Base-by-base conservation (phyloP, 2,888 invertebrate species). In the Eupithecia subumbrata region DNA sequence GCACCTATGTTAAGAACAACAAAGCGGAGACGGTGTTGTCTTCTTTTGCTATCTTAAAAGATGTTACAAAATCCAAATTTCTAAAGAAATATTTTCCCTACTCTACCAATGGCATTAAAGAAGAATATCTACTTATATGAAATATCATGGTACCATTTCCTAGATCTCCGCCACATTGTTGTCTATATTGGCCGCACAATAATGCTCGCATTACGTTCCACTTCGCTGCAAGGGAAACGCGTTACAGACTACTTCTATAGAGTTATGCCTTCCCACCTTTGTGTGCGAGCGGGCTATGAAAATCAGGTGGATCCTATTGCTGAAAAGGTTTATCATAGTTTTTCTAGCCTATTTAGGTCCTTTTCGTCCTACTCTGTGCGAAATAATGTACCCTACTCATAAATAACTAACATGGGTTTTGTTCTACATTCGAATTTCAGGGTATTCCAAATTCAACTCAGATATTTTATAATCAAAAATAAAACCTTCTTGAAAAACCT, bases 151-250 rank as follows among this genome's bases (percentile, higher is more conserved):
- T 40, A 68, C n/a, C n/a, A 22, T 22, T 22, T 22, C 22, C 43
- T 68, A 68, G 43, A 60, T 34, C 25, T 72, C 60, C 18, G 43
- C 71, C 66, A n/a, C 71, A 72, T 68, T 73, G 63, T 73, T 76
- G 72, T 74, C 75, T 71, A 75, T 75, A 77, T 77, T 73, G 77
- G 71, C 66, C 43, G 69, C 48, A 68, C 68, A 76, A 76, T 76
- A 73, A 73, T 69, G 71, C 69, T 68, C 73, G 37, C 73, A 71
- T 76, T 76, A 76, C 76, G 68, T 76, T 76, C 73, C 76, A 52
- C 67, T 71, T 25, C 68, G 73, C 73, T 76, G 73, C 71, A 67
- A 22, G 76, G 63, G 68, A 76, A 73, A 71, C 52, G 76, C 76
- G 68, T 76, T 76, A 25, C 5, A 75, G 68, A 72, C 72, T 72